Evolutionary conservation across 2,797 vertebrate species (phyloP), one percentile per base, ranked within the genome.

Genomic region (Urophycis tenuis): DNA sequence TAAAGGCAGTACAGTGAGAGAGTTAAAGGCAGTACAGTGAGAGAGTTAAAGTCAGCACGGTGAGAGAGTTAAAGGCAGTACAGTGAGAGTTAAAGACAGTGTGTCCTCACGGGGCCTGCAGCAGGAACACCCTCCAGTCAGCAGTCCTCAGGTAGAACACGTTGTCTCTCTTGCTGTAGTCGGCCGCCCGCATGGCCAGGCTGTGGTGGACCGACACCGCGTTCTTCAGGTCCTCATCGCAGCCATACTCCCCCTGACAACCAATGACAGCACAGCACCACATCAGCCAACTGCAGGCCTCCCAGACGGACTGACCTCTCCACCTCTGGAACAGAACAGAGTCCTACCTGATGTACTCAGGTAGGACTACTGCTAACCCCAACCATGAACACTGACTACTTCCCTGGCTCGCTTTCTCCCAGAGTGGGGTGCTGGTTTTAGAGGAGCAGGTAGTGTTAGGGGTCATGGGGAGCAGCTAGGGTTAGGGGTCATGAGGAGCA

Each of bases 71-170:
- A 25, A 11, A 19, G 3, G 32, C 17, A 39, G 35, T 22, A 35
- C 36, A 67, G 22, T 35, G 11, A 35, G 29, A 11, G 3, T 6
- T 36, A 30, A 6, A 14, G 72, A 53, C 34, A 8, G n/a, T n/a
- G 31, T 35, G 30, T 15, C 10, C 96, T 96, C 89, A 99, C 97
- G 94, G 93, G 2, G 97, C 96, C 92, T 99, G 96, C 86, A 99
- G 95, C 75, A 99, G 95, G 90, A 98, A 99, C 81, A 99, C 95
- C 64, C 97, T 94, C 97, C 97, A 99, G 92, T 99, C 97, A 0
- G 97, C 96, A 0, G 97, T 99, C 88, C 97, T 93, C 89, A 99
- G 94, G 92, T 99, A 98, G 94, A 99, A 99, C 49, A 99, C 97
- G 0, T 98, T 95, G 41, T 96, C 95, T 72, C 96, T 92, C 91